These are phyloP conservation scores for Carcina quercana DNA, from an alignment of 2,888 invertebrate genomes.

Conservation along the genomic window DNA sequence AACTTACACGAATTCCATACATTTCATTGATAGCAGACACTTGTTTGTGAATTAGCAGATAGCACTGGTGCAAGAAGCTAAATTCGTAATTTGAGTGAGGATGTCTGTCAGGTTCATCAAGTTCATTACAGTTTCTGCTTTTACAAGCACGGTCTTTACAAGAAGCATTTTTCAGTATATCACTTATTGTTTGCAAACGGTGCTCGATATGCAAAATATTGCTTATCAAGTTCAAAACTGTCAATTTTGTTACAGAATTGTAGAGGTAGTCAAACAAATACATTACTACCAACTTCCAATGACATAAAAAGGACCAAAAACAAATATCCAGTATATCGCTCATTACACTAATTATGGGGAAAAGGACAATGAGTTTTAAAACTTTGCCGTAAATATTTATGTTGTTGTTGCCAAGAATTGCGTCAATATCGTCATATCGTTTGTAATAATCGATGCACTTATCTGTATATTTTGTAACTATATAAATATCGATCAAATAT, in stretches of 20 bases:
- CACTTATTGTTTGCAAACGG: neutral
- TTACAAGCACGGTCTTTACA: no score
- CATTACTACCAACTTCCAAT: neutral
- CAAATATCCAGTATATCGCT: neutral
- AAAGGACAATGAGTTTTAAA: neutral
- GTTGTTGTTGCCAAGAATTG: neutral
- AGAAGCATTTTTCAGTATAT: neutral
- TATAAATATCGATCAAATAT: slow-evolving; percentile 20
- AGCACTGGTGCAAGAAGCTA: no score
- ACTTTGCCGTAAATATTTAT: neutral
- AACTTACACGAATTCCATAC: neutral
- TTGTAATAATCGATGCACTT: slow-evolving; percentile 17
- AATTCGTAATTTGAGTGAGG: no score
- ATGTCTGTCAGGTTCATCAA: no score
- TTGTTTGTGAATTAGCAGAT: neutral
- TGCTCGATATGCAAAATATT: neutral
- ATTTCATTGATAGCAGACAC: neutral
- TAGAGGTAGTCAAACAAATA: neutral
- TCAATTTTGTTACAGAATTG: neutral
- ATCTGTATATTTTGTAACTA: slow-evolving; percentile 16
- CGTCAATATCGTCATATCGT: slow-evolving; percentile 20
- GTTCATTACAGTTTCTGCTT: no score
- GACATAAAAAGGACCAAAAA: neutral
- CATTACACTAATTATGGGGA: neutral
- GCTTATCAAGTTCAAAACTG: neutral